Evolutionary conservation across 2,113 vertebrate genomes (phyloP), one percentile per base, ranked within the genome.

Genomic region (Neodon shergylaensis): DNA sequence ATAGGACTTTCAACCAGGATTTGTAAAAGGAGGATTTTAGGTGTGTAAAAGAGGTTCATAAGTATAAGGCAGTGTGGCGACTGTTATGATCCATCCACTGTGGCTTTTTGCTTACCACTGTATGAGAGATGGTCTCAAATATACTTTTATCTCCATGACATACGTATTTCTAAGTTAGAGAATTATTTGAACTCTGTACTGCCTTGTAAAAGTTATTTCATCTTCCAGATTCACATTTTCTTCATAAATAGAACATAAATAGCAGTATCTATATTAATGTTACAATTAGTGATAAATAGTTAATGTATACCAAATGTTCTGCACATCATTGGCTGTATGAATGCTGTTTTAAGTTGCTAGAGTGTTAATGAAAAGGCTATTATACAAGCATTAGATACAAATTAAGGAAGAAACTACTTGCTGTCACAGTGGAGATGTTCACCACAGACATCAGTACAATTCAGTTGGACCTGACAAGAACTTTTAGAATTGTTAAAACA

Each of bases 281-380:
- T 92, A 65, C 14, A 77, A 31, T 68, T 85, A 47, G 22, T 93
- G n/a, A 88, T 95, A 95, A 92, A 78, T 86, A 70, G 39, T 72
- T 79, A 61, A 68, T 47, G 9, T 93, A 42, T 63, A 44, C 68
- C 47, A 95, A 83, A 39, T 87, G 65, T 70, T 61, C 36, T 84
- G 61, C 31, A 88, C 31, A 47, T 61, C 73, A n/a, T 87, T 70
- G 47, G 33, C 63, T 49, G 39, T 36, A 70, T 52, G 49, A 66
- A 76, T 66, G 79, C 28, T 26, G 85, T n/a, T 17, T 33, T 74
- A 77, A 87, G 9, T 39, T 73, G 22, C 24, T 39, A 28, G 21
- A 36, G 3, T 49, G 12, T 24, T 88, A 88, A 91, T 92, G 24
- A 91, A 78, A 77, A 2, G 73, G 33, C 7, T 91, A 7, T 79